Conservation (phyloP, 2,113 vertebrate genomes). For the Carettochelys insculpta region DNA sequence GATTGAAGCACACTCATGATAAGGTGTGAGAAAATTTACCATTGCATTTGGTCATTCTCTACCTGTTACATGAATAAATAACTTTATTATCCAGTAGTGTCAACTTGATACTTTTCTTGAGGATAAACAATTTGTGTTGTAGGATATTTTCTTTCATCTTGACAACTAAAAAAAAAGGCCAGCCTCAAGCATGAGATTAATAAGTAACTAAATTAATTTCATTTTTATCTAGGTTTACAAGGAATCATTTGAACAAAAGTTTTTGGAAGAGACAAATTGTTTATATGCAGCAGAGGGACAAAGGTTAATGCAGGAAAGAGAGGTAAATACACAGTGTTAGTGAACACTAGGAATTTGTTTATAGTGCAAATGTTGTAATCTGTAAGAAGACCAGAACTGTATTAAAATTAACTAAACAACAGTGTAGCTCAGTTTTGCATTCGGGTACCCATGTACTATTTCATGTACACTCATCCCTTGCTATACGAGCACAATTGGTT, state of each 20-base stretch:
- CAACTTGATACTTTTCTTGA: not conserved
- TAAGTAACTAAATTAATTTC: not conserved
- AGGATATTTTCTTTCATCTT: not conserved
- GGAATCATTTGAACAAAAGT: slow-evolving; percentile 83
- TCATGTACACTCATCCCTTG: too few species aligned
- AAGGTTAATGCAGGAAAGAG: slow-evolving; percentile 85
- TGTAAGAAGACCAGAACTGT: not conserved
- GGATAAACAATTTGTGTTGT: accelerated
- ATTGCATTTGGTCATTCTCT: not conserved
- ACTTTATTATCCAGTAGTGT: not conserved
- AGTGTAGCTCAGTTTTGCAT: not conserved
- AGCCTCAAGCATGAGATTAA: not conserved
- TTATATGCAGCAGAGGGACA: slow-evolving; percentile 86
- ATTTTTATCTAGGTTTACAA: slow-evolving; percentile 80
- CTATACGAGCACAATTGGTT: too few species aligned
- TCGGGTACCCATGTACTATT: accelerated
- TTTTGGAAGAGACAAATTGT: slow-evolving; percentile 85
- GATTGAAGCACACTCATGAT: not conserved
- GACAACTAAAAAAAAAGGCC: not conserved
- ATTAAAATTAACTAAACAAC: not conserved
- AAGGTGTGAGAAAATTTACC: not conserved
- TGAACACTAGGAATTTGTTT: not conserved
- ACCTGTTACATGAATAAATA: not conserved
- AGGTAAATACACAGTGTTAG: slow-evolving; percentile 65
- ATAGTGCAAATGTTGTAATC: not conserved